Base-by-base conservation (phyloP, 2,113 vertebrate species). In the Hippocampus comes region DNA sequence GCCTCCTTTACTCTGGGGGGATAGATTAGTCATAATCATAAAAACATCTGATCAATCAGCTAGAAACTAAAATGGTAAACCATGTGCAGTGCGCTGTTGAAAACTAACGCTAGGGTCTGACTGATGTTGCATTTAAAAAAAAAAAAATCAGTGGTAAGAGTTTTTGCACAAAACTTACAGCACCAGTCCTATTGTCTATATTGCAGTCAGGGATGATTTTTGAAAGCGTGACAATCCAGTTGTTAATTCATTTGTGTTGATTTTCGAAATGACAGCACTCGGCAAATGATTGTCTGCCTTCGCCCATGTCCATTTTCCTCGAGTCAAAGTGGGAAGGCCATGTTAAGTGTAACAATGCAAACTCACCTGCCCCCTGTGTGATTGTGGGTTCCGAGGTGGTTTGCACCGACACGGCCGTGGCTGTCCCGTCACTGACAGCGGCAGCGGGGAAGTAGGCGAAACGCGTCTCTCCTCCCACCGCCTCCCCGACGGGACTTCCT, bases 151-250 rank as follows among this genome's bases (percentile, higher is more conserved):
- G n/a, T 46, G 63, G 9, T 17, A 49, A 20, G 23, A n/a, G 21
- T 21, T 43, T n/a, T 46, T 2, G 15, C 8, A 43, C 43, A 41
- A 74, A 4, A 59, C 94, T 94, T 78, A 95, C 95, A 66, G 95
- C 94, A 86, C 93, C 94, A 0, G 93, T 95, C 88, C 92, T 93
- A 79, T 91, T 95, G 90, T 97, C 95, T 2, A 93, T 87, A n/a
- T 94, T 95, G 90, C 95, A 97, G 84, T 96, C 95, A 67, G 95
- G 95, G 93, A 97, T 96, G 84, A 96, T 95, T 90, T 96, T 96
- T 1, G 95, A 96, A 64, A 97, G 91, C 0, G 95, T 95, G 67
- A 97, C 95, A 1, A 97, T 97, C 95, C 95, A 96, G 91, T 95
- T 97, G 88, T 97, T 96, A 30, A 2, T 55, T 55, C 21, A 23